Base-by-base conservation (phyloP, 2,888 invertebrate species). In the Caenorhabditis parvicauda region DNA sequence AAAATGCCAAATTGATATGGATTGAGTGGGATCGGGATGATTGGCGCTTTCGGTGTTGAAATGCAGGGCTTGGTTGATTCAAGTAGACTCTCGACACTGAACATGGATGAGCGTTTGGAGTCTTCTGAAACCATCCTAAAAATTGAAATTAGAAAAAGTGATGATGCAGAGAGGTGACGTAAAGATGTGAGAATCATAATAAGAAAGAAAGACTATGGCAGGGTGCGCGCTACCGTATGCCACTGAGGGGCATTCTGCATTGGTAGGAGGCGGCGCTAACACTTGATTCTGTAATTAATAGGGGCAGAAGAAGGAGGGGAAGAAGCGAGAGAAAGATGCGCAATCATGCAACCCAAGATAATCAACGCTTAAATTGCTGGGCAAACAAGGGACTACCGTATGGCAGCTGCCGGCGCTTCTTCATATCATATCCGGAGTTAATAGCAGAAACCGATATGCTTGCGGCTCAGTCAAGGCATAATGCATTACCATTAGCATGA, bases 1-100 rank as follows among this genome's bases (percentile, higher is more conserved):
- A 68, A 68, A 7, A 44, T 50, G 12, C n/a, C n/a, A n/a, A 56
- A 14, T 4, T 47, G 45, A 45, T 67, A 67, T 0, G 61, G 59
- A 5, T 41, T 48, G 2, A 56, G 35, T 17, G 6, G 19, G 17
- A 27, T 14, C 19, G 63, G 58, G 17, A 63, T 39, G 22, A 62
- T 24, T n/a, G 62, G 55, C 21, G 63, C 55, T 22, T 55, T 58
- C 5, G 63, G 63, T 1, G 63, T 63, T 3, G n/a, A n/a, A n/a
- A n/a, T n/a, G 54, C 19, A 5, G 63, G 59, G 3, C 45, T 37
- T 19, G 63, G 59, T 46, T 63, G 61, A 54, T 45, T 67, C 67
- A 14, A 67, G 37, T 2, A 67, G 27, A 38, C 62, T 61, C 24
- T 61, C 67, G 32, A 67, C 67, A 44, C 67, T 67, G 59, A 67